Evolutionary conservation across 2,888 invertebrate species (phyloP).

Genomic region (Himalopsyche kuldschensis): DNA sequence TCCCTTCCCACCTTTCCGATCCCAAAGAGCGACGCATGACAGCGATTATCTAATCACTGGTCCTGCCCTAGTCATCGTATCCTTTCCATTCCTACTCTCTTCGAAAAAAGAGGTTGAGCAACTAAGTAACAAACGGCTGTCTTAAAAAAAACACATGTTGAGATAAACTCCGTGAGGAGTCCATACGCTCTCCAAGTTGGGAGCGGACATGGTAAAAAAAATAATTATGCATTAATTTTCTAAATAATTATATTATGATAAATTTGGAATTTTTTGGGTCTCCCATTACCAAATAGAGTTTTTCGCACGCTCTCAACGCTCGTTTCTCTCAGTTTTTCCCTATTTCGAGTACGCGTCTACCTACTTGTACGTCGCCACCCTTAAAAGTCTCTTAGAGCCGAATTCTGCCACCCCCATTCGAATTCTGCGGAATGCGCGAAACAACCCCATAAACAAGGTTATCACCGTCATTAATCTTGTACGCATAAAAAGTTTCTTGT

Average conservation of each 20-base stretch:
- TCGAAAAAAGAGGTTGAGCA: no score
- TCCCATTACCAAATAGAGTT: not conserved
- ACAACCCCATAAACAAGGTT: not conserved
- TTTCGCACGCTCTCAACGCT: not conserved
- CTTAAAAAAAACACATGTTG: no score
- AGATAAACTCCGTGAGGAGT: no score
- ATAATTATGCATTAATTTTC: no score
- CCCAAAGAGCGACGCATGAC: no score
- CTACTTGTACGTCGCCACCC: not conserved
- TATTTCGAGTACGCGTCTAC: not conserved
- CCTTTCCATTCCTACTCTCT: no score
- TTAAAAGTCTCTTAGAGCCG: not conserved
- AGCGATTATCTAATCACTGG: no score
- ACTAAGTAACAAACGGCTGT: no score
- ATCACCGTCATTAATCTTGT: not conserved
- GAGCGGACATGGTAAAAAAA: no score
- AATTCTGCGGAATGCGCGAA: not conserved
- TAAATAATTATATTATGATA: not conserved
- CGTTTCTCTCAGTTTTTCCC: not conserved
- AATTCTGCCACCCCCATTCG: not conserved
- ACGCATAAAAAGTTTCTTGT: not conserved
- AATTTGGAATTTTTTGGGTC: not conserved
- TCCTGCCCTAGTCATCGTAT: no score
- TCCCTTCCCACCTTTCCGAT: no score
- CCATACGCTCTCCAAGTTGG: no score